Evolutionary conservation across 1,140 invertebrate species (phyloP).

Genomic region (Drosophila bipectinata): DNA sequence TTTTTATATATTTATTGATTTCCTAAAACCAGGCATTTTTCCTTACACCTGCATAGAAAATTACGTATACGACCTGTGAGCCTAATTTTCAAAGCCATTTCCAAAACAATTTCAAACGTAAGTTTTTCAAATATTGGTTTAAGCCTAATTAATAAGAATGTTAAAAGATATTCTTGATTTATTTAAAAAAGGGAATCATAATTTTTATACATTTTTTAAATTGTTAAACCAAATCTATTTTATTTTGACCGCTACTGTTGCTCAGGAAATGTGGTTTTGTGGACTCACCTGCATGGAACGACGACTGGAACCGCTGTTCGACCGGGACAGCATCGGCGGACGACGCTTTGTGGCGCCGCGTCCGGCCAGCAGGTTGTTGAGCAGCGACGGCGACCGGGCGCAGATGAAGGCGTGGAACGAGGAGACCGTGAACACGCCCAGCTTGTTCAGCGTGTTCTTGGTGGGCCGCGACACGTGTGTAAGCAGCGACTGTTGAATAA

Average conservation of each 20-base stretch:
- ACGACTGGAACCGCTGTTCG: conserved; percentile 93
- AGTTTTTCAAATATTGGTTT: too few relatives aligned
- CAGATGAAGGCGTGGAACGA: conserved; percentile 99
- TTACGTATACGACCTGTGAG: neutral
- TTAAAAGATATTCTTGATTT: too few relatives aligned
- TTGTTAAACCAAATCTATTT: neutral
- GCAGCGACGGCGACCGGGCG: conserved; percentile 94
- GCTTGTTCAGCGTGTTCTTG: conserved; percentile 96
- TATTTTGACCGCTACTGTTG: neutral
- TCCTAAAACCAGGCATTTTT: too few relatives aligned
- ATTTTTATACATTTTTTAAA: too few relatives aligned
- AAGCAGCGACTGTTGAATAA: conserved; percentile 91
- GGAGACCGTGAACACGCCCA: conserved; percentile 98
- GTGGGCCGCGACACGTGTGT: conserved; percentile 97
- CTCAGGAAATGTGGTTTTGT: neutral
- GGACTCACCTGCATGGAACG: conserved; percentile 89
- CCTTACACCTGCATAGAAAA: neutral
- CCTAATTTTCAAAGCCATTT: neutral
- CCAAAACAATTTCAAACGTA: too few relatives aligned
- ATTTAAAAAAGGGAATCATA: too few relatives aligned
- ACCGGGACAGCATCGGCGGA: conserved; percentile 93
- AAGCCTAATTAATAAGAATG: too few relatives aligned
- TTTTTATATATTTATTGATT: neutral
- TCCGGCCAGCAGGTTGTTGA: conserved; percentile 96
- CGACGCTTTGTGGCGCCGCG: conserved; percentile 94